phyloP scores from a whole-genome alignment of 37 sponge, comb jelly and placozoan genomes.

The Oopsacas minuta region DNA sequence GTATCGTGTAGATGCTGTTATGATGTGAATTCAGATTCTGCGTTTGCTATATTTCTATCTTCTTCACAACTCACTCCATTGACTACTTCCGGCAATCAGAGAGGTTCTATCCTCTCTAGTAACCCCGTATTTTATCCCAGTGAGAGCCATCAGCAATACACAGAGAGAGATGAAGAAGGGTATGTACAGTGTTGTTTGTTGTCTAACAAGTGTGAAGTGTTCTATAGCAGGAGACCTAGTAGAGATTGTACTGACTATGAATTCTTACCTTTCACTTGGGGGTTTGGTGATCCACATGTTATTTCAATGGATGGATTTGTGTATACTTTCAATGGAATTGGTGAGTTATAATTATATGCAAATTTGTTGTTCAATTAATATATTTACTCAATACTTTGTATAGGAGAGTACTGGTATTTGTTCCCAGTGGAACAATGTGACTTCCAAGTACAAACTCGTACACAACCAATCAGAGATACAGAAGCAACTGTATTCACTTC shows the following conservation, averaged over 20 bases:
- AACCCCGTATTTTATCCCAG: neutral
- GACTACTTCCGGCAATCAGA: neutral
- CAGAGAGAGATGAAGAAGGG: neutral
- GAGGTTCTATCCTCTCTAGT: slow-evolving; percentile 20
- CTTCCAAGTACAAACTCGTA: neutral
- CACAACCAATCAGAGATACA: neutral
- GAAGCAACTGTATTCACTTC: neutral
- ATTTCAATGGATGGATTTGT: slow-evolving; percentile 34
- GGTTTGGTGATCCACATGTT: slow-evolving; percentile 60
- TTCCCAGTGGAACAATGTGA: neutral
- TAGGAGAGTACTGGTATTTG: slow-evolving; percentile 15
- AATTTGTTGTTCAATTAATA: neutral
- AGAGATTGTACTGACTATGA: slow-evolving; percentile 23
- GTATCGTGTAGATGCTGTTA: neutral
- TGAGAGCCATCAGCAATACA: neutral
- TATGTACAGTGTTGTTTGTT: slow-evolving; percentile 32
- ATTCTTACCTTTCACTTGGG: slow-evolving; percentile 27
- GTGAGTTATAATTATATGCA: slow-evolving; percentile 24
- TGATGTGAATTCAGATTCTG: neutral
- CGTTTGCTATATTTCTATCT: neutral
- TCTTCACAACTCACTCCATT: neutral
- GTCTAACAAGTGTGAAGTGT: slow-evolving; percentile 23
- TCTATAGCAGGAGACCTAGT: slow-evolving; percentile 30
- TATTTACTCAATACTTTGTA: neutral
- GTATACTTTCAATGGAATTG: slow-evolving; percentile 71